phyloP scores from a whole-genome alignment of 92 coral and sea anemone genomes.

The Pocillopora meandrina region DNA sequence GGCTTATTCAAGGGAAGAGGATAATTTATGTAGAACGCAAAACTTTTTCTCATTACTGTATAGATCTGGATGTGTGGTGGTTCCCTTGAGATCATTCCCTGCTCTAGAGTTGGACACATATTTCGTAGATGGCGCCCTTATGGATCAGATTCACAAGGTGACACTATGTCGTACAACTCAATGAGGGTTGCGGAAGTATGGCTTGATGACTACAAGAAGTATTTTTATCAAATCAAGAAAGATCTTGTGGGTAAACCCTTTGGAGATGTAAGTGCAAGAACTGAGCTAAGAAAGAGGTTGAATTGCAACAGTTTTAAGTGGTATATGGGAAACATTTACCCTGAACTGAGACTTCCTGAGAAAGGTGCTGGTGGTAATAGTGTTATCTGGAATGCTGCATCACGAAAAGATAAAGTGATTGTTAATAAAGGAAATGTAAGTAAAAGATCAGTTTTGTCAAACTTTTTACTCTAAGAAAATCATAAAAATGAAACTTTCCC shows the following conservation, averaged over 20 bases:
- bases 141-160: constrained; percentile 82
- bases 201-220: constrained; percentile 91
- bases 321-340: constrained; percentile 84
- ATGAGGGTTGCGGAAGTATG: constrained; percentile 99
- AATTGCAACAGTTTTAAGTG: constrained; percentile 88
- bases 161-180: constrained; percentile 87
- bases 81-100: constrained; percentile 82
- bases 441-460: background rate
- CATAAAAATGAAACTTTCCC: too few species aligned
- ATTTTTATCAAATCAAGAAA: constrained; percentile 71
- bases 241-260: constrained; percentile 66
- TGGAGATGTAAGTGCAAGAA: constrained; percentile 81
- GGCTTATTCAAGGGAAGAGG: too few species aligned
- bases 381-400: constrained; percentile 43
- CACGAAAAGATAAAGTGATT: constrained; percentile 45
- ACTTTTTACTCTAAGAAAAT: too few species aligned
- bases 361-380: constrained; percentile 44
- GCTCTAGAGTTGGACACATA: constrained; percentile 95
- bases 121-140: constrained; percentile 92
- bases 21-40: too few species aligned
- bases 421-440: constrained; percentile 83
- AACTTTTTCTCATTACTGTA: background rate
- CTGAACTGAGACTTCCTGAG: constrained; percentile 80
- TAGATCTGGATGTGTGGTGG: constrained; percentile 99
- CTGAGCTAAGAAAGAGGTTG: constrained; percentile 71